phyloP scores from a whole-genome alignment of 1,140 invertebrate species.

The Achatina immaculata region DNA sequence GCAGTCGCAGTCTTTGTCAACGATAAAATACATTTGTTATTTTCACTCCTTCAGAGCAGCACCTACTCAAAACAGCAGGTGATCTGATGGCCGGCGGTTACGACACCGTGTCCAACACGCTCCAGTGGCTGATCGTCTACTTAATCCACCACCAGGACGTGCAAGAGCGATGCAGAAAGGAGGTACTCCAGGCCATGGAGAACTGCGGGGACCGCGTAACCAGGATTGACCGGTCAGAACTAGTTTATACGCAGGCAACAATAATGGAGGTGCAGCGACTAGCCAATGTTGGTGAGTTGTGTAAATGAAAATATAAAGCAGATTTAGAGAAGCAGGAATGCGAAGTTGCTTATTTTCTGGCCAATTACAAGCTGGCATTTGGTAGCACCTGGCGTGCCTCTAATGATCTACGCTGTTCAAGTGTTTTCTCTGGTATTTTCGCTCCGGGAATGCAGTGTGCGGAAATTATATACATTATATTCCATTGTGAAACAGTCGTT shows the following conservation, averaged over 20 bases:
- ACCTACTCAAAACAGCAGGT: not conserved
- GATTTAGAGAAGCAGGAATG: too few species aligned
- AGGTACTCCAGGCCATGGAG: not conserved
- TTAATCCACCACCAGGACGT: conserved; percentile 8
- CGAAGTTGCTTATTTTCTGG: too few species aligned
- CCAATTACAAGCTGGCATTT: too few species aligned
- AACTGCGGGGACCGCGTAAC: not conserved
- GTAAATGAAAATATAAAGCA: not conserved
- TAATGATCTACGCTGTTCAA: too few species aligned
- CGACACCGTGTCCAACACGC: not conserved
- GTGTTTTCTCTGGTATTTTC: too few species aligned
- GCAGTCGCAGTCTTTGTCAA: too few species aligned
- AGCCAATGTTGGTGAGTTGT: conserved; percentile 5
- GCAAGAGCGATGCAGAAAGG: not conserved
- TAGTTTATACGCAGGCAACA: conserved; percentile 8
- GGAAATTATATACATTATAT: too few species aligned
- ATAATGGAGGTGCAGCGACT: conserved; percentile 15
- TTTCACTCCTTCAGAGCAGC: not conserved
- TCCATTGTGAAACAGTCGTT: too few species aligned
- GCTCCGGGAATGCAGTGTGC: too few species aligned
- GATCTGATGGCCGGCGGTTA: not conserved
- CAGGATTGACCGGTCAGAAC: not conserved
- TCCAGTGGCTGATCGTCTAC: conserved; percentile 1
- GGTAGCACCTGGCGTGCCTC: too few species aligned
- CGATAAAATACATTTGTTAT: too few species aligned